Percentiles rank a stretch among this genome's conserved stretches.
Conservation (phyloP, 2,888 invertebrate species). For the Leptopilina drosophilae region DNA sequence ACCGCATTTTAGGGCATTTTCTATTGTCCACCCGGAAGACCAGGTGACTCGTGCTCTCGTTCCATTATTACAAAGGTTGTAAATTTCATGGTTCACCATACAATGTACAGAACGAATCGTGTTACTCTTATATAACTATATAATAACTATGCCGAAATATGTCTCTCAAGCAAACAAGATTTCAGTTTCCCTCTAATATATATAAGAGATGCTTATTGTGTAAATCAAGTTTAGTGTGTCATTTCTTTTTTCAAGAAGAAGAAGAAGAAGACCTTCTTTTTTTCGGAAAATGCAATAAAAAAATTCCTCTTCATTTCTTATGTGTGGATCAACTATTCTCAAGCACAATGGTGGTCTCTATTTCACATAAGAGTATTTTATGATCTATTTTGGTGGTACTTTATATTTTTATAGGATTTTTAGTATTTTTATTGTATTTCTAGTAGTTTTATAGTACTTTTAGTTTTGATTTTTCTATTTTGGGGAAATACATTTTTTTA, state of each 20-base stretch:
- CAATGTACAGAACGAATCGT: background rate
- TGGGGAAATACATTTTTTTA: too few species aligned
- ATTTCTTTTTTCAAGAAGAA: background rate
- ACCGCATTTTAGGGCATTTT: slow-evolving; percentile 60
- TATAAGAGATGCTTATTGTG: background rate
- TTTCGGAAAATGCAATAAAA: too few species aligned
- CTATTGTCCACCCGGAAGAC: slow-evolving; percentile 62
- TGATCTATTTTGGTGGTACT: too few species aligned
- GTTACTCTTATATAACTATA: slow-evolving; percentile 23
- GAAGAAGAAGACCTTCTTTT: too few species aligned
- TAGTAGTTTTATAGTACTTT: too few species aligned
- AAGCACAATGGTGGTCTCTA: too few species aligned
- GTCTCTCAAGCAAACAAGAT: background rate
- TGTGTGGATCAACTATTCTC: too few species aligned
- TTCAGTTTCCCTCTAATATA: background rate
- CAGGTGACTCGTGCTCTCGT: slow-evolving; percentile 61
- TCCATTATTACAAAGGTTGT: slow-evolving; percentile 48
- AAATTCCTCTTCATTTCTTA: background rate
- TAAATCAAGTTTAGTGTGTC: slow-evolving; percentile 22
- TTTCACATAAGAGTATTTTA: too few species aligned
- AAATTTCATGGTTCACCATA: slow-evolving; percentile 50
- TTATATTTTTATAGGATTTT: too few species aligned
- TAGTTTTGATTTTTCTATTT: too few species aligned
- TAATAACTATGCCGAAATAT: background rate
- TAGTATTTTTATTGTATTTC: too few species aligned